Evolutionary conservation across 1,140 invertebrate species (phyloP).

Genomic region (Cheumatopsyche charites): DNA sequence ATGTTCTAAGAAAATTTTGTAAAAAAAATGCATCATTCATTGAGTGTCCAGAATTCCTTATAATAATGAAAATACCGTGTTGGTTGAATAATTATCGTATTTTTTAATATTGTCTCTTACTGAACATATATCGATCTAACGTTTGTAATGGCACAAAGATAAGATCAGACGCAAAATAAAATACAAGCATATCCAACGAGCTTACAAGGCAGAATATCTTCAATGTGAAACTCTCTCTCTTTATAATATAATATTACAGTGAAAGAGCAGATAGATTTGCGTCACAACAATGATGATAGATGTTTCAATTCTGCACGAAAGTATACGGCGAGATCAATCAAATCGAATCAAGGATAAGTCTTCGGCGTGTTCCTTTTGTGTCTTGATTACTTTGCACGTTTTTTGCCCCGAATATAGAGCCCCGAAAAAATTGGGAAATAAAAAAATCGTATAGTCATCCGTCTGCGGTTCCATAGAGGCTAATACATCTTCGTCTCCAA

Average conservation of each 20-base stretch:
- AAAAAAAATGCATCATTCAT: too few species aligned
- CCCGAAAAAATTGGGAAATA: not conserved
- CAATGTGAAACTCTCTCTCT: too few species aligned
- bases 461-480: constrained; percentile 2
- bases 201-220: not conserved
- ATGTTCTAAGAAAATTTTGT: too few species aligned
- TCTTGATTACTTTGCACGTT: constrained; percentile 27
- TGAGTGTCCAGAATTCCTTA: too few species aligned
- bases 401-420: not conserved
- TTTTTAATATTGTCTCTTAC: too few species aligned
- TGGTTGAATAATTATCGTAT: too few species aligned
- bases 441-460: constrained; percentile 24
- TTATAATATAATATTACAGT: not conserved
- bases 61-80: too few species aligned
- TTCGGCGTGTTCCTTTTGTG: constrained; percentile 24
- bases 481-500: constrained; percentile 23
- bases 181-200: too few species aligned
- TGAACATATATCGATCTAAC: too few species aligned
- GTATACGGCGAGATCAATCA: constrained; percentile 18
- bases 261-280: not conserved
- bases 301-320: constrained; percentile 8
- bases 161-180: too few species aligned
- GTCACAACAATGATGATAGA: constrained; percentile 28
- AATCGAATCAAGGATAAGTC: constrained; percentile 26
- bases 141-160: too few species aligned